A percentile compares a stretch with the other conserved stretches of the same genome.
These are phyloP conservation scores for Leontocebus nigricollis DNA, from an alignment of 2,797 vertebrate species.

Conservation along the genomic window DNA sequence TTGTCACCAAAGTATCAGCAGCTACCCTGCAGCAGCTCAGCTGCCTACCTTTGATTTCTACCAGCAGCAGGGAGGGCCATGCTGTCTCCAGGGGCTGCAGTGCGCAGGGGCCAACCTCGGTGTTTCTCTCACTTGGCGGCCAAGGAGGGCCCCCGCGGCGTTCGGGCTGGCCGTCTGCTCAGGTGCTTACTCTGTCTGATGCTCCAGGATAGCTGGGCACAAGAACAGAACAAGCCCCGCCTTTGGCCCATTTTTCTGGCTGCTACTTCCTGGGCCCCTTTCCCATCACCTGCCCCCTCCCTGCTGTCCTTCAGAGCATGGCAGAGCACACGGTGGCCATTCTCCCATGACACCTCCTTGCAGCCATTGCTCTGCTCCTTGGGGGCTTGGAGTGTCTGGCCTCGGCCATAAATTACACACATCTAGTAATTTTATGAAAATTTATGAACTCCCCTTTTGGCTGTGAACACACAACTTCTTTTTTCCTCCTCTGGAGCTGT, in stretches of 20 bases:
- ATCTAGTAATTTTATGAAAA: constrained; percentile 46
- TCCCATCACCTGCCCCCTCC: fast-evolving
- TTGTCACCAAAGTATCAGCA: too few relatives aligned
- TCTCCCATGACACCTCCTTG: not conserved
- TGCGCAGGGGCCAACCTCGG: not conserved
- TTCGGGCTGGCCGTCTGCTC: not conserved
- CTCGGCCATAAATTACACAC: constrained; percentile 51
- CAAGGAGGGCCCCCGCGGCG: fast-evolving
- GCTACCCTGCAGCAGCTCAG: not conserved
- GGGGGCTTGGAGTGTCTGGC: not conserved
- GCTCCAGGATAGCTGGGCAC: not conserved
- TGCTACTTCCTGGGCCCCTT: fast-evolving
- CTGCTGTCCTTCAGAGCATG: not conserved
- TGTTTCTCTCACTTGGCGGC: not conserved
- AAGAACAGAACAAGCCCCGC: fast-evolving
- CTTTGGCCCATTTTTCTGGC: fast-evolving
- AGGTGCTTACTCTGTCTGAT: too few relatives aligned
- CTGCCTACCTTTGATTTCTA: not conserved
- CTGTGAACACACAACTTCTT: constrained; percentile 40
- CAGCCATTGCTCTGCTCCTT: not conserved
- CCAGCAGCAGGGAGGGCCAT: not conserved
- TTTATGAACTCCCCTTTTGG: constrained; percentile 51
- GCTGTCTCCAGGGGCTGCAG: not conserved
- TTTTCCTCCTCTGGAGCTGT: not conserved
- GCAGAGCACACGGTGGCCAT: fast-evolving